Conservation (phyloP, 2,797 vertebrate species). For the Parambassis ranga region DNA sequence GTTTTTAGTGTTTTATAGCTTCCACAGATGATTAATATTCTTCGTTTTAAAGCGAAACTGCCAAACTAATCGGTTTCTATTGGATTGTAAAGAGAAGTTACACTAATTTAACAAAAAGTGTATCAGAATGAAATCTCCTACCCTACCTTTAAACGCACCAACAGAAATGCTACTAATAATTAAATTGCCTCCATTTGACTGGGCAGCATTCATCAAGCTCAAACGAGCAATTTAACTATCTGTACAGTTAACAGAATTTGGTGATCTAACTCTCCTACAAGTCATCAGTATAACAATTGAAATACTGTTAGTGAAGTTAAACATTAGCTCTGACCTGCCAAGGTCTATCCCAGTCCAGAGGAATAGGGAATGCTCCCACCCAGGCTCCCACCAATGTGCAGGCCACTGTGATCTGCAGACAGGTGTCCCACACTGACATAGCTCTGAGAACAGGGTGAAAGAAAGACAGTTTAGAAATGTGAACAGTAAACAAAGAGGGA, state of each 20-base stretch:
- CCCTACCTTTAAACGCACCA: no score
- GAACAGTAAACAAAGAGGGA: background rate
- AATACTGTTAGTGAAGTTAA: no score
- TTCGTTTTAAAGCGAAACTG: no score
- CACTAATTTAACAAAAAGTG: no score
- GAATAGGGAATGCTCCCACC: constrained; percentile 92
- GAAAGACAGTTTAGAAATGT: background rate
- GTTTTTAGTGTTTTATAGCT: no score
- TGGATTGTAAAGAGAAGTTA: no score
- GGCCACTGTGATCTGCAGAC: constrained; percentile 90
- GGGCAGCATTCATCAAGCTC: background rate
- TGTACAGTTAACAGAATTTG: background rate
- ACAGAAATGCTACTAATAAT: background rate
- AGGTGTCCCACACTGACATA: constrained; percentile 93
- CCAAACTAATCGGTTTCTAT: no score
- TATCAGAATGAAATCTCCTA: no score
- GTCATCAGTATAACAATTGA: no score
- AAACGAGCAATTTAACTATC: background rate
- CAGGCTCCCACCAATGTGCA: constrained; percentile 90
- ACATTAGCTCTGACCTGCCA: constrained; percentile 84
- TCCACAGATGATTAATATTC: no score
- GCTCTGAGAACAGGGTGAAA: constrained; percentile 76
- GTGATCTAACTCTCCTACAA: background rate
- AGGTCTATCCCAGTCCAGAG: constrained; percentile 81
- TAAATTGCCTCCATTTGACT: background rate